Base-by-base conservation (phyloP, 2,797 vertebrate genomes). In the Sebastes oblongus region DNA sequence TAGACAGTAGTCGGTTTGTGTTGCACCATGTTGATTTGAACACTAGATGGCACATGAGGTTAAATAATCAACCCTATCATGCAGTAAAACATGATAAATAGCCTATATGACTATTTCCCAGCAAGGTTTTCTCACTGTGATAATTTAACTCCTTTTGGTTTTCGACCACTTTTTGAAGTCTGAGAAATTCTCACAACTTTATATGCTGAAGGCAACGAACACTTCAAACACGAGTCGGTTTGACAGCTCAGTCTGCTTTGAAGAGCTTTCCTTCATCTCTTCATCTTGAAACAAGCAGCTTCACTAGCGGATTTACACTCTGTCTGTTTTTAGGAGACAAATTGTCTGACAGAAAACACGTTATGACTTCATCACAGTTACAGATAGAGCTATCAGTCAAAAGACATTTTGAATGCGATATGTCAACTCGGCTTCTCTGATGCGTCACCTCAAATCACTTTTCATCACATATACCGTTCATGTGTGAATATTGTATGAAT, bases 21-120 rank as follows among this genome's bases (percentile, higher is more conserved):
- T 34, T 91, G 87, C 75, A 84, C 61, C 9, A 6, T 14, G 10
- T 56, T 46, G 1, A 16, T 71, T 34, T 82, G 75, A 89, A 25
- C 93, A 93, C 91, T 87, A 92, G 93, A 74, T 87, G 92, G 88
- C 79, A 59, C 14, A 50, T 78, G 16, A 81, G 62, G 32, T 66
- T 76, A 68, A 86, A 66, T 20, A 83, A 89, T 88, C 18, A 73
- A 46, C 59, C 46, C 0, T 3, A 4, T 25, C 1, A 29, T 1
- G 4, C 55, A 55, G 3, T 24, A 8, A 62, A 62, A 36, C 1
- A 39, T 59, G 1, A 50, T 72, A 9, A 60, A n/a, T 52, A 52
- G 50, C 50, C 50, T 52, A 58, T 52, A 61, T 5, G 10, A 34
- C n/a, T 39, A 20, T 58, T 68, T 25, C 8, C 22, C 18, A 11